These are phyloP conservation scores for Amphiprion ocellaris DNA, from an alignment of 2,113 vertebrate species.

Conservation along the genomic window DNA sequence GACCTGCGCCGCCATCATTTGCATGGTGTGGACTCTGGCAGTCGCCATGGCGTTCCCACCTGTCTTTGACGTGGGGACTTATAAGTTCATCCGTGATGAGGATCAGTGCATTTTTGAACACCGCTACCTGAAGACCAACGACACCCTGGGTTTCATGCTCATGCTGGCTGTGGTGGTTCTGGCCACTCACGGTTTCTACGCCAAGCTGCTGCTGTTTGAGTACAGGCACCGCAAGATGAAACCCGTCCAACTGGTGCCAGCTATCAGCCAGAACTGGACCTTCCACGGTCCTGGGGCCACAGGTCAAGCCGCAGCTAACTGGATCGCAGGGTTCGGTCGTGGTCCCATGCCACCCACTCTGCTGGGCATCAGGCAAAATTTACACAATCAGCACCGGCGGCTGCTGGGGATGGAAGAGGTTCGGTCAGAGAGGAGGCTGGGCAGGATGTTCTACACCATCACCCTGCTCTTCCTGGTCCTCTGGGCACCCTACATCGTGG, in stretches of 20 bases:
- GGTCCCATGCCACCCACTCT: conserved; percentile 95
- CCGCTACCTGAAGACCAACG: conserved; percentile 95
- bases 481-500: conserved; percentile 95
- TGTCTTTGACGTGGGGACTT: conserved; percentile 94
- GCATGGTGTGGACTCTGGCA: conserved; percentile 96
- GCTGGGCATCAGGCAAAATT: conserved; percentile 93
- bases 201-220: conserved; percentile 94
- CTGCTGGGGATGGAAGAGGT: conserved; percentile 96
- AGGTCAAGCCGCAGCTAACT: conserved; percentile 95
- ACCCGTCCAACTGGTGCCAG: conserved; percentile 94
- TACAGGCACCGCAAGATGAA: conserved; percentile 97
- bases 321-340: conserved; percentile 95
- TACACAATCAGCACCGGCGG: conserved; percentile 92
- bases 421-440: conserved; percentile 92
- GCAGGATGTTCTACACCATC: conserved; percentile 96
- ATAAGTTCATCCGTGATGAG: conserved; percentile 95
- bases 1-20: conserved; percentile 93
- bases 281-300: conserved; percentile 96
- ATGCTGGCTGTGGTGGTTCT: conserved; percentile 95
- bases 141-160: conserved; percentile 96
- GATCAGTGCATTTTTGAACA: conserved; percentile 97
- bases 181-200: conserved; percentile 94
- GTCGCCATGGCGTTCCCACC: conserved; percentile 96
- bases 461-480: conserved; percentile 94
- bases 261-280: conserved; percentile 97